phyloP scores from a whole-genome alignment of 2,113 vertebrate genomes.

The Pseudorasbora parva region DNA sequence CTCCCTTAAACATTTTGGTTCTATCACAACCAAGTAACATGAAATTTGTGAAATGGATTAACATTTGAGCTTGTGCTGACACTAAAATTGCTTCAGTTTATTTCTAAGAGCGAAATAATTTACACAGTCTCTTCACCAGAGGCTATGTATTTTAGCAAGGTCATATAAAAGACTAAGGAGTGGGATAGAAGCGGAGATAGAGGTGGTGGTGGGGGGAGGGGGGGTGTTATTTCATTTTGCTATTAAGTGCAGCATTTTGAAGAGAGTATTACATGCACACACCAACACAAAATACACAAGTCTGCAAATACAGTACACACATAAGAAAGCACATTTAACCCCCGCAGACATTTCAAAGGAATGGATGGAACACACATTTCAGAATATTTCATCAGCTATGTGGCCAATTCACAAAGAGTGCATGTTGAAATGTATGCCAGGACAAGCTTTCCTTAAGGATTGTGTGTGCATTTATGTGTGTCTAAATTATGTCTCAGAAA shows the following conservation, averaged over 20 bases:
- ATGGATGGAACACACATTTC: not conserved
- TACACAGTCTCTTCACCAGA: not conserved
- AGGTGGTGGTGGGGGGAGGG: too few relatives aligned
- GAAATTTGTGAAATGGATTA: not conserved
- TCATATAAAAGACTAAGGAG: not conserved
- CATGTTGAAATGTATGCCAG: not conserved
- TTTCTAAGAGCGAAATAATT: not conserved
- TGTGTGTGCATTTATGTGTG: not conserved
- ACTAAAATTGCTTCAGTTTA: slow-evolving; percentile 10
- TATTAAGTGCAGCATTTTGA: not conserved
- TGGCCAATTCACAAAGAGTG: not conserved
- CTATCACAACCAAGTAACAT: not conserved
- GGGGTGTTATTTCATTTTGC: not conserved
- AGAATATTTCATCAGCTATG: slow-evolving; percentile 25
- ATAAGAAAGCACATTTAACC: not conserved
- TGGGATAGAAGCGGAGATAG: too few relatives aligned
- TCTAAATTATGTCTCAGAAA: not conserved
- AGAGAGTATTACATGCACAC: not conserved
- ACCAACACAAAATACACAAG: not conserved
- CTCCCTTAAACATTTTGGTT: not conserved
- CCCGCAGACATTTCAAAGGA: not conserved
- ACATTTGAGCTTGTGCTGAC: not conserved
- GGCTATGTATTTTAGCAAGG: slow-evolving; percentile 8
- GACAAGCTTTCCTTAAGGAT: slow-evolving; percentile 18
- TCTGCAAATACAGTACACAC: too few relatives aligned